Base-by-base conservation (phyloP, 1,140 invertebrate species). In the Pectinophora gossypiella region DNA sequence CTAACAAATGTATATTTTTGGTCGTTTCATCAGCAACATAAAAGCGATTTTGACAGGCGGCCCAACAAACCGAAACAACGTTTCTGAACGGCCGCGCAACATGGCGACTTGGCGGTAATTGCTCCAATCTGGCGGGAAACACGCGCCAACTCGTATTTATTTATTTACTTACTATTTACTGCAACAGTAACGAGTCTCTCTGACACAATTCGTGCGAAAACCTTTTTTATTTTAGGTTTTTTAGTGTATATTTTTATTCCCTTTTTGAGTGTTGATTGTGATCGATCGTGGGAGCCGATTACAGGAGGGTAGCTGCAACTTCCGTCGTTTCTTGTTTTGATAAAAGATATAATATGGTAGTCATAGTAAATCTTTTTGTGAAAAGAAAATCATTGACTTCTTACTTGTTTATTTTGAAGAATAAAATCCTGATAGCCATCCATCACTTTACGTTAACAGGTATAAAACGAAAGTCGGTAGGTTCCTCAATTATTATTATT, bases 131-230 rank as follows among this genome's bases (percentile, higher is more conserved):
- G 56, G 42, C 19, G 21, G 23, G 58, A 77, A 77, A 75, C 80
- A 84, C 80, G 80, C 65, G 56, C 60, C 48, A 27, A 47, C 22
- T 63, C 60, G 62, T 79, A 83, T 83, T 83, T 83, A 83, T 83
- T 83, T 83, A 83, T 83, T 83, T 83, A 83, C 73, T 72, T 63
- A 44, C 10, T 81, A 81, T 83, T 83, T 83, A 83, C 72, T 75
- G 51, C 61, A 72, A 76, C 75, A 75, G 52, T 63, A 66, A 60
- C 56, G 59, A 68, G 69, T 53, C 56, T n/a, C 27, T n/a, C 9
- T 12, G 27, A 9, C 9, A 45, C 54, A 32, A 15, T 32, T 7
- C 27, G 27, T 32, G 27, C 9, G n/a, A 32, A 32, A 3, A 32
- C 27, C n/a, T n/a, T n/a, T 32, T 32, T 9, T 32, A 32, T 32